Percentiles rank a stretch among this genome's conserved stretches.
Conservation (phyloP, 2,888 invertebrate species). For the Phortica magna region DNA sequence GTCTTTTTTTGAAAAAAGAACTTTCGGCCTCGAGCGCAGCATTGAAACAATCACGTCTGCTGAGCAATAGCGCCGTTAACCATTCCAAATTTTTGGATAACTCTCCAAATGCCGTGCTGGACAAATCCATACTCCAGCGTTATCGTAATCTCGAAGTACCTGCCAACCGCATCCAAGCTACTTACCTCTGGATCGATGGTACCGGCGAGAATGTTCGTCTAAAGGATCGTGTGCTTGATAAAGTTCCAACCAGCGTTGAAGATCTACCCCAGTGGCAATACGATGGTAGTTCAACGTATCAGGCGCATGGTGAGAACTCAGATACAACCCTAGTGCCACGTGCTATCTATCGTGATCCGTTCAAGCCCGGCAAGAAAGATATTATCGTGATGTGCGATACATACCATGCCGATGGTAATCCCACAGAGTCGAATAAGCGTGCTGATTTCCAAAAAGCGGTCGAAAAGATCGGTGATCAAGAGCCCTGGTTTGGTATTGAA, state of each 20-base stretch:
- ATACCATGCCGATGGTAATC: constrained; percentile 80
- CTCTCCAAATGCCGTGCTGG: constrained; percentile 89
- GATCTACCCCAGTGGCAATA: constrained; percentile 88
- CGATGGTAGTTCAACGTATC: constrained; percentile 86
- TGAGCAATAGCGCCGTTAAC: constrained; percentile 52
- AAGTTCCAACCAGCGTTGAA: constrained; percentile 81
- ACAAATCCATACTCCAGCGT: constrained; percentile 84
- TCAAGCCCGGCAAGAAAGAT: constrained; percentile 84
- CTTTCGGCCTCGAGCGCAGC: constrained; percentile 52
- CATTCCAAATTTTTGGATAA: constrained; percentile 73
- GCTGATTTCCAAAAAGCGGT: constrained; percentile 79
- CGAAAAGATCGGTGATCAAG: constrained; percentile 81
- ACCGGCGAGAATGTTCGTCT: constrained; percentile 84
- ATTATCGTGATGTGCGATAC: constrained; percentile 88
- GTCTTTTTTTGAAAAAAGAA: constrained; percentile 73
- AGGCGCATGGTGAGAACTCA: constrained; percentile 82
- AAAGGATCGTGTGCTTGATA: constrained; percentile 85
- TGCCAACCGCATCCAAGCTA: constrained; percentile 81
- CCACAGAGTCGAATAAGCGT: constrained; percentile 79
- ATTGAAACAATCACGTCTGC: constrained; percentile 60
- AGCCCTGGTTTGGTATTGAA: constrained; percentile 87
- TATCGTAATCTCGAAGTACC: constrained; percentile 84
- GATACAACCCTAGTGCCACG: constrained; percentile 88
- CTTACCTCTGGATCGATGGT: constrained; percentile 89
- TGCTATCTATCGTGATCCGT: constrained; percentile 89